Base-by-base conservation (phyloP, 2,888 invertebrate species). In the Macrosiphum euphorbiae region DNA sequence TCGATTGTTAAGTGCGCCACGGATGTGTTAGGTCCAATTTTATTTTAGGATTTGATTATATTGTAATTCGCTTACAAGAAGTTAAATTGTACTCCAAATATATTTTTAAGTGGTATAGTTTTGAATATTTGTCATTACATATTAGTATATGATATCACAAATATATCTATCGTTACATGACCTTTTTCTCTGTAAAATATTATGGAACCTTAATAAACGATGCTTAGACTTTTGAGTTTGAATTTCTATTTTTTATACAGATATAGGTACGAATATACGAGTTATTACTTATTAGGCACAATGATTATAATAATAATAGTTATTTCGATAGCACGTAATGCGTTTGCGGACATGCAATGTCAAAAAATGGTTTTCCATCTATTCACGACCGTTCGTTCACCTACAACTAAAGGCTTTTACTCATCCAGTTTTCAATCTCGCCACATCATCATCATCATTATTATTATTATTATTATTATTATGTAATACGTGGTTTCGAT, bases 401-500 rank as follows among this genome's bases (percentile, higher is more conserved):
- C 55, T 55, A 67, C 67, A 35, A 52, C 52, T 52, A 52, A 52
- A 11, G 16, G n/a, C 52, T 11, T 88, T 35, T 52, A 55, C 41
- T 52, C 52, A 55, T 88, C 50, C 20, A 4, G 47, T 88, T 52
- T 88, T 88, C 44, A 41, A 44, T 58, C 26, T 35, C 26, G 8
- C 44, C 35, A 35, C 35, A 67, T 67, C 67, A 67, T 67, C 35
- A 16, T 67, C 16, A 67, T 67, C 16, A 35, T 67, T 11, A 61
- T 61, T 11, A 28, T 55, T 67, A 67, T 61, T 67, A 61, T 61
- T 61, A 61, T 55, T 52, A 88, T 28, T 58, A 61, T 89, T 35
- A 61, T 89, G 52, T 90, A 90, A 90, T 52, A 52, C 41, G 50
- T 8, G 41, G 78, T 50, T 67, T 35, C 88, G 78, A 90, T 52